These are phyloP conservation scores for Hippocampus comes DNA, from an alignment of 2,113 vertebrate species.

Conservation along the genomic window DNA sequence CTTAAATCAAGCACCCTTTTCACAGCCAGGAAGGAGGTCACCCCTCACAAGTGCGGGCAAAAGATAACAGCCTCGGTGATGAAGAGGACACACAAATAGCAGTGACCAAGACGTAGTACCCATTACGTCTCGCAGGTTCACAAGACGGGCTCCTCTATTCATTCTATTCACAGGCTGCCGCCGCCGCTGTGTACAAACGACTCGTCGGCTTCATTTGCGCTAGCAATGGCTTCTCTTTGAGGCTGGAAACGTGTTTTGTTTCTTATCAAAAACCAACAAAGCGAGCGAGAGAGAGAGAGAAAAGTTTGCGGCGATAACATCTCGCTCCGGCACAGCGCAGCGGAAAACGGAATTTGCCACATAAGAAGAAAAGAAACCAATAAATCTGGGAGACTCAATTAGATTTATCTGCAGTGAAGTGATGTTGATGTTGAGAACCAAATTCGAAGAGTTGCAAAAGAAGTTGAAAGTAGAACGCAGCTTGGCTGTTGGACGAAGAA, in stretches of 20 bases:
- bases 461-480: conserved; percentile 2
- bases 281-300: conserved; percentile 15
- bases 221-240: conserved; percentile 36
- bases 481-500: neutral
- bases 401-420: conserved; percentile 4
- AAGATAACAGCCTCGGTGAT: conserved; percentile 40
- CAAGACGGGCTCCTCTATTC: conserved; percentile 22
- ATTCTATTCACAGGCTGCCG: conserved; percentile 16
- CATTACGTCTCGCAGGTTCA: neutral
- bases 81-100: conserved; percentile 19
- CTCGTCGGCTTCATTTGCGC: conserved; percentile 38
- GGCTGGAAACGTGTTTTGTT: conserved; percentile 36
- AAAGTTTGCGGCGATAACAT: conserved; percentile 41
- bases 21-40: conserved; percentile 14
- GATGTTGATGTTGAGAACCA: conserved; percentile 11
- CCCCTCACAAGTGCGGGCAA: conserved; percentile 30
- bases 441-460: neutral
- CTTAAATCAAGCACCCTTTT: neutral
- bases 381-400: conserved; percentile 17
- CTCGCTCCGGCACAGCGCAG: neutral
- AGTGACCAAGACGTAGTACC: conserved; percentile 23
- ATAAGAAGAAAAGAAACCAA: conserved; percentile 8
- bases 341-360: conserved; percentile 20
- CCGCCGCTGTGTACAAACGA: conserved; percentile 24
- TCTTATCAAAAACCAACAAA: conserved; percentile 40